Evolutionary conservation across 2,888 invertebrate species (phyloP).

Genomic region (Biston betularia): DNA sequence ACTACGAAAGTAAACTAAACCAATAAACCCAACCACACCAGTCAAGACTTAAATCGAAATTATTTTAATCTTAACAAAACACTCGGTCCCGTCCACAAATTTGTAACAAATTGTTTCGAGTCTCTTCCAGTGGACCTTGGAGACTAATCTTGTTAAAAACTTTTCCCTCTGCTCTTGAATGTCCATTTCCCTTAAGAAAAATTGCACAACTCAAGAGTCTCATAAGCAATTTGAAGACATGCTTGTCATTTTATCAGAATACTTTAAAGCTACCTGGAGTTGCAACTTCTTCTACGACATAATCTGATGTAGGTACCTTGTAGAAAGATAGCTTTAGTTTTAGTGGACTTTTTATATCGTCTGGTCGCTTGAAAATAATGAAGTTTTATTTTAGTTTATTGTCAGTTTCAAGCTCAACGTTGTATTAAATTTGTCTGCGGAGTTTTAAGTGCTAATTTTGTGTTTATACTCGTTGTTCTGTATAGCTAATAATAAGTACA

Average conservation of each 20-base stretch:
- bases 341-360: conserved; percentile 8
- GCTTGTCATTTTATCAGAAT: conserved; percentile 23
- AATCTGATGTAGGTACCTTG: conserved; percentile 16
- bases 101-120: conserved; percentile 58
- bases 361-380: conserved; percentile 6
- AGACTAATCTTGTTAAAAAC: conserved; percentile 59
- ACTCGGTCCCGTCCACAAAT: conserved; percentile 53
- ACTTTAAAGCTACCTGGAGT: conserved; percentile 17
- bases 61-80: conserved; percentile 37
- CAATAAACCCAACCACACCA: background rate
- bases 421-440: background rate
- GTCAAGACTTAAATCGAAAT: conserved; percentile 27
- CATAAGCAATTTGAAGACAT: conserved; percentile 32
- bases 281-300: conserved; percentile 23
- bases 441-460: background rate
- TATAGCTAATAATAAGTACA: no score
- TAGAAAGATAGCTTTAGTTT: conserved; percentile 10
- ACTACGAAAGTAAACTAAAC: background rate
- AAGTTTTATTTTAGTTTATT: conserved; percentile 2
- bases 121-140: conserved; percentile 51
- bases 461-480: background rate
- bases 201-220: conserved; percentile 30
- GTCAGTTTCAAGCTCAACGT: background rate
- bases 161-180: conserved; percentile 40
- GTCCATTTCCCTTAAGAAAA: conserved; percentile 43